These are phyloP conservation scores for Harpagifer antarcticus DNA, from an alignment of 2,797 vertebrate genomes.

Conservation along the genomic window DNA sequence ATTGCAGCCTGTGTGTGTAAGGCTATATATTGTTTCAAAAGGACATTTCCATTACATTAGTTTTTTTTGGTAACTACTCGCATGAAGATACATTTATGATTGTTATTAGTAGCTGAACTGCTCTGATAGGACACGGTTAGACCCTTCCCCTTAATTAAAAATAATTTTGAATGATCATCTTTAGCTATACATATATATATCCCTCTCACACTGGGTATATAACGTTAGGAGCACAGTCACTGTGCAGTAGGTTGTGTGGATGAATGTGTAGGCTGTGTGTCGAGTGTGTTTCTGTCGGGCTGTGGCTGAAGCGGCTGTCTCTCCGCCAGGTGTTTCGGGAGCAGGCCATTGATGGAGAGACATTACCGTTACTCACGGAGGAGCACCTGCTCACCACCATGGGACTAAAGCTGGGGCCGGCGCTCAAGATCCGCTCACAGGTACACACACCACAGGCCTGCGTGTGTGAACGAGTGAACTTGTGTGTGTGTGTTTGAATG, in stretches of 20 bases:
- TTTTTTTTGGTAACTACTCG: no score
- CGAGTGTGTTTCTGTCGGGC: slow-evolving; percentile 46
- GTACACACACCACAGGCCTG: slow-evolving; percentile 83
- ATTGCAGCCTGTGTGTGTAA: slow-evolving; percentile 1
- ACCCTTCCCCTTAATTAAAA: not conserved
- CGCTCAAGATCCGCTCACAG: slow-evolving; percentile 97
- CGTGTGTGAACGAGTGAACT: slow-evolving; percentile 47
- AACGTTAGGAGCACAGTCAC: slow-evolving; percentile 37
- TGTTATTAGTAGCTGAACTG: no score
- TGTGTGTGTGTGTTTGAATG: slow-evolving; percentile 49
- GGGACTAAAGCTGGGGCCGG: slow-evolving; percentile 96
- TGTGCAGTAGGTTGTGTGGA: slow-evolving; percentile 42
- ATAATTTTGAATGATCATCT: slow-evolving; percentile 5
- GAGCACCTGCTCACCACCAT: slow-evolving; percentile 97
- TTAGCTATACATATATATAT: not conserved
- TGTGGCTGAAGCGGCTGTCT: slow-evolving; percentile 83
- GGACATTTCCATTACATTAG: slow-evolving; percentile 1
- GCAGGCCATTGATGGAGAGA: slow-evolving; percentile 97
- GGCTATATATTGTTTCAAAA: slow-evolving; percentile 34
- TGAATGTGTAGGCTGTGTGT: slow-evolving; percentile 40
- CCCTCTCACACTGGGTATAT: slow-evolving; percentile 12
- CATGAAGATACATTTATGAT: no score
- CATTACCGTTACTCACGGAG: slow-evolving; percentile 95
- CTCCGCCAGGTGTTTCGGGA: slow-evolving; percentile 94
- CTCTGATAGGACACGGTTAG: not conserved